A percentile compares a stretch with the other conserved stretches of the same genome.
phyloP scores from a whole-genome alignment of 2,113 vertebrate species.

The Elgaria multicarinata region DNA sequence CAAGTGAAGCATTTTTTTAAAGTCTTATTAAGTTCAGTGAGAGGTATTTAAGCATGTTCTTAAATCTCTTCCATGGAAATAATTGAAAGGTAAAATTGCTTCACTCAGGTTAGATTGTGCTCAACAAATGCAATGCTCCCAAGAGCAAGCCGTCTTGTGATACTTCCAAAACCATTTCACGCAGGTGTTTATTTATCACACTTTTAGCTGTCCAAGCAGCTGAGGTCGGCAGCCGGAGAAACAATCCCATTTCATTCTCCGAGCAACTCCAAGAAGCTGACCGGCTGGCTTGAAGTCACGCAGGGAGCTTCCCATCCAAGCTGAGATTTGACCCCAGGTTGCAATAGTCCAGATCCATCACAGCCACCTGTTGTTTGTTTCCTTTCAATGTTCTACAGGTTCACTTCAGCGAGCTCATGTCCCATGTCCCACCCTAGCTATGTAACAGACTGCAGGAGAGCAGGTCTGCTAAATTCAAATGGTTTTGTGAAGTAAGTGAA shows the following conservation, averaged over 20 bases:
- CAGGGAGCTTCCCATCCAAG: background rate
- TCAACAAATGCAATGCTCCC: too few species aligned
- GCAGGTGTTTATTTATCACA: background rate
- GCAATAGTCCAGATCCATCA: background rate
- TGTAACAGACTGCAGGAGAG: constrained; percentile 12
- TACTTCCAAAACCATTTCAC: background rate
- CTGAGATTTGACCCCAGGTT: background rate
- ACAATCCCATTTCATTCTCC: background rate
- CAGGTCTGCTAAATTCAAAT: constrained; percentile 47
- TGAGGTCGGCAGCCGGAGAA: background rate
- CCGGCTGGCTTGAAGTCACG: background rate
- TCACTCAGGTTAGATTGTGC: background rate
- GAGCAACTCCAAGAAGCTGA: background rate
- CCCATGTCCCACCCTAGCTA: background rate
- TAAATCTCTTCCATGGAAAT: background rate
- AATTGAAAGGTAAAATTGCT: background rate
- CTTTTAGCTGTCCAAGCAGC: background rate
- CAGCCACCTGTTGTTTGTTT: background rate
- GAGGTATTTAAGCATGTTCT: background rate
- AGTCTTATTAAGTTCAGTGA: background rate
- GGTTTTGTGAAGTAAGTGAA: constrained; percentile 48
- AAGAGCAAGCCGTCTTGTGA: background rate
- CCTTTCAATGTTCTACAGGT: background rate
- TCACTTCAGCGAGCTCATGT: background rate
- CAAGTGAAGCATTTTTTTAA: background rate